Base-by-base conservation (phyloP, 2,113 vertebrate species). In the Glaucomys volans region DNA sequence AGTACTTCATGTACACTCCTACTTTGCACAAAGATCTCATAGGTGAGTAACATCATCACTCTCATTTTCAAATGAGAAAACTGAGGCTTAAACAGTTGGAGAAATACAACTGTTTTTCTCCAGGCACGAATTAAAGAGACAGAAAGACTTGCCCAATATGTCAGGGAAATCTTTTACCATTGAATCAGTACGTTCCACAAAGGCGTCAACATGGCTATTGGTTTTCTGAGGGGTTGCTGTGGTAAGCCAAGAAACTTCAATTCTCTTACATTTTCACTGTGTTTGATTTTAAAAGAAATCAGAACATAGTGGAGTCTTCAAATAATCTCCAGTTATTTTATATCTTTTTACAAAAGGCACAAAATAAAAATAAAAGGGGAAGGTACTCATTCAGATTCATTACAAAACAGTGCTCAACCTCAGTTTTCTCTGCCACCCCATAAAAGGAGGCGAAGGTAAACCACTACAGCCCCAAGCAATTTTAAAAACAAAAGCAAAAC, bases 31-130 rank as follows among this genome's bases (percentile, higher is more conserved):
- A n/a, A 13, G 89, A 67, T 40, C 26, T 35, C 17, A 20, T 1
- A 1, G 40, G 2, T 47, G 37, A n/a, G 88, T 18, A 57, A 89
- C 69, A 44, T 44, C 30, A 74, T 50, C 18, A 71, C 14, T 69
- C n/a, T 30, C n/a, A 16, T 42, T 95, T 54, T 79, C 74, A 75
- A 32, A 75, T 66, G 32, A 96, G 24, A 83, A 94, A 93, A 91
- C 10, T 37, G 22, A 96, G 52, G 35, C 28, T 82, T 76, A 32
- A 66, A 32, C 5, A 47, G 32, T 26, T 44, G 22, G 57, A 59
- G 44, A 32, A 40, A 37, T 35, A 83, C 2, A 42, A n/a, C n/a
- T n/a, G n/a, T n/a, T n/a, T n/a, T n/a, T n/a, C n/a, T 18, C 30
- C 3, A 40, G 30, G 9, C 14, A 76, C 47, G 52, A 54, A 8